Conservation (phyloP, 2,888 invertebrate species). For the Hydroisotoma schaefferi region DNA sequence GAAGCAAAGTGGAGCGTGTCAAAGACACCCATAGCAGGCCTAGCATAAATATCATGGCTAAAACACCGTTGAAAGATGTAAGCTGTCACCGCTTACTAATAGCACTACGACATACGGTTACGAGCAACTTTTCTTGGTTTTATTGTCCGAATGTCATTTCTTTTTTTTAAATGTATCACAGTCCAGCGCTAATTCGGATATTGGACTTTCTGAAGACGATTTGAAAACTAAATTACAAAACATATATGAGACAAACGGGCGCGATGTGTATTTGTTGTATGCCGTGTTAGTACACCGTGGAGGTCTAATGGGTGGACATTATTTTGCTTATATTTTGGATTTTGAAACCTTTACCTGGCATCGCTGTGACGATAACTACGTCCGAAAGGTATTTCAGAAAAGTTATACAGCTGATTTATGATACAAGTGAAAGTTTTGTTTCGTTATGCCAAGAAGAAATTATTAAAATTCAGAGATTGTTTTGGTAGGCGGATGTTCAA, state of each 20-base stretch:
- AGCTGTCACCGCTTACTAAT: too few relatives aligned
- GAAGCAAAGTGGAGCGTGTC: too few relatives aligned
- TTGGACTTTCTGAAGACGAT: conserved; percentile 37
- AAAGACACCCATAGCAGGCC: too few relatives aligned
- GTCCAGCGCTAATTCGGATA: too few relatives aligned
- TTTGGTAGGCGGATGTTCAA: conserved; percentile 66
- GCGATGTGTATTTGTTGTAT: conserved; percentile 78
- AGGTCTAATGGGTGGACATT: conserved; percentile 84
- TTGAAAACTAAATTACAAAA: conserved; percentile 48
- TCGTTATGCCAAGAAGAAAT: not conserved
- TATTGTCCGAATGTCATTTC: too few relatives aligned
- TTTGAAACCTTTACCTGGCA: conserved; percentile 72
- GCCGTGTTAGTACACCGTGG: conserved; percentile 91
- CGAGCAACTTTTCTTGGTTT: too few relatives aligned
- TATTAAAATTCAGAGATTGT: not conserved
- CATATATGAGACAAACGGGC: conserved; percentile 55
- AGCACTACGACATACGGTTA: too few relatives aligned
- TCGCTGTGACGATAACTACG: conserved; percentile 83
- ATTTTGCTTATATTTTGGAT: conserved; percentile 86
- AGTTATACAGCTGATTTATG: not conserved
- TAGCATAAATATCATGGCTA: too few relatives aligned
- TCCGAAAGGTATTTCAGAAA: conserved; percentile 62
- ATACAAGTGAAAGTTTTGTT: not conserved
- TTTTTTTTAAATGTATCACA: too few relatives aligned
- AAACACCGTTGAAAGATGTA: too few relatives aligned